Base-by-base conservation (phyloP, 64 coral and sea anemone genomes). In the Montipora foliosa region DNA sequence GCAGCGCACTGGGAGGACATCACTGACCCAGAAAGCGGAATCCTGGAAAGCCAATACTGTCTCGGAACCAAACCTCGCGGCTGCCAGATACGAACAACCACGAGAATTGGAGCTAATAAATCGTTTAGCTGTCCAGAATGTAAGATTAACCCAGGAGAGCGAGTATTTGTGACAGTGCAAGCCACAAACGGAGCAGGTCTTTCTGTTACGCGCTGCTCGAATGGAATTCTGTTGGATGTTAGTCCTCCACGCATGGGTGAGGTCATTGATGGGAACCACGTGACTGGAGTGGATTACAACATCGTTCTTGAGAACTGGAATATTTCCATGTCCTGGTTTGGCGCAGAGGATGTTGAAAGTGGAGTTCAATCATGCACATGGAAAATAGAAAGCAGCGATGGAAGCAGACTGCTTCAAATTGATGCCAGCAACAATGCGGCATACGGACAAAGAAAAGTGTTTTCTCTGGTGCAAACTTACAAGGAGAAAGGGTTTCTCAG, bases 141-240 rank as follows among this genome's bases (percentile, higher is more conserved):
- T 74, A 52, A 89, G 51, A 72, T 77, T 4, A 82, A 92, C 46
- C 74, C 89, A 12, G 93, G 93, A 5, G 84, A 91, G 82, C 77
- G 67, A 61, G 81, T 95, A 17, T 97, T 89, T 72, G 89, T 97
- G 0, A 95, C 93, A 51, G 51, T 97, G 9, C 76, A 82, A 2
- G 89, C 91, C 47, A 95, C 47, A 6, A 97, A 97, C 70, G 93
- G 89, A 12, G 96, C 93, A 9, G 96, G 96, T 75, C 46, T 89
- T 15, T 67, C 79, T 45, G 80, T 83, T 24, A 79, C 55, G 51
- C 64, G 83, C 57, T 79, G 75, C 47, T 97, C 96, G 21, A 75
- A 97, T 85, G 96, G 96, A 82, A 95, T 97, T 85, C 24, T 92
- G 8, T 77, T 92, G 59, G 96, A 97, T 72, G 58, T 67, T 19